phyloP scores from a whole-genome alignment of 2,888 invertebrate genomes.

The Folsomia candida region DNA sequence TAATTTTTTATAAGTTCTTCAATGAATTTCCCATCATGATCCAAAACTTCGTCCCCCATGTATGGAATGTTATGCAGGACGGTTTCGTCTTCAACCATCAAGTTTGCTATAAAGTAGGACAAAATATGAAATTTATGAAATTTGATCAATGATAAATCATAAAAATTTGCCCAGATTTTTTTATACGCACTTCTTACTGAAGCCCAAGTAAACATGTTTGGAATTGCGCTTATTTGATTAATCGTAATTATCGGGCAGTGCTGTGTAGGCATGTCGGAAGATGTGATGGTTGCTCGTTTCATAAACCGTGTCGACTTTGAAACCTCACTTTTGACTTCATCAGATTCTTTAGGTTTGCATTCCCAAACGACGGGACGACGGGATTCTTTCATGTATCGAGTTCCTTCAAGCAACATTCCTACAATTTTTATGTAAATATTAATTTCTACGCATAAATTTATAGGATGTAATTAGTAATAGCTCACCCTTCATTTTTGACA shows the following conservation, averaged over 20 bases:
- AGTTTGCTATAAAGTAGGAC: too few relatives aligned
- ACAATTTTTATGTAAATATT: too few relatives aligned
- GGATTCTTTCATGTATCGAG: neutral
- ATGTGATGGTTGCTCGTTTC: neutral
- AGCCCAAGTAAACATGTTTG: conserved; percentile 98
- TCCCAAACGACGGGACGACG: neutral
- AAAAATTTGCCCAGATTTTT: too few relatives aligned
- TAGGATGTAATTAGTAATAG: too few relatives aligned
- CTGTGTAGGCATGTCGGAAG: conserved; percentile 55
- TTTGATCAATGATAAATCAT: too few relatives aligned
- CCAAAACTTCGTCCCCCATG: conserved; percentile 95
- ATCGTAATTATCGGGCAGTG: conserved; percentile 77
- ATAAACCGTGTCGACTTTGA: neutral
- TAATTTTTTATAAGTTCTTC: conserved; percentile 97
- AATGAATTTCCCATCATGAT: conserved; percentile 93
- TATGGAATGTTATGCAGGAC: conserved; percentile 98
- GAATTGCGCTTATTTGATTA: conserved; percentile 80
- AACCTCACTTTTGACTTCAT: neutral
- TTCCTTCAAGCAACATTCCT: neutral
- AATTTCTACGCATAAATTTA: too few relatives aligned
- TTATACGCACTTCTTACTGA: too few relatives aligned
- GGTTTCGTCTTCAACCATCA: conserved; percentile 95
- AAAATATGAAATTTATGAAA: too few relatives aligned
- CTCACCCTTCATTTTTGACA: neutral
- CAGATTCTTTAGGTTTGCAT: neutral